Conservation (phyloP, 2,888 invertebrate genomes). For the Agriopis marginaria region DNA sequence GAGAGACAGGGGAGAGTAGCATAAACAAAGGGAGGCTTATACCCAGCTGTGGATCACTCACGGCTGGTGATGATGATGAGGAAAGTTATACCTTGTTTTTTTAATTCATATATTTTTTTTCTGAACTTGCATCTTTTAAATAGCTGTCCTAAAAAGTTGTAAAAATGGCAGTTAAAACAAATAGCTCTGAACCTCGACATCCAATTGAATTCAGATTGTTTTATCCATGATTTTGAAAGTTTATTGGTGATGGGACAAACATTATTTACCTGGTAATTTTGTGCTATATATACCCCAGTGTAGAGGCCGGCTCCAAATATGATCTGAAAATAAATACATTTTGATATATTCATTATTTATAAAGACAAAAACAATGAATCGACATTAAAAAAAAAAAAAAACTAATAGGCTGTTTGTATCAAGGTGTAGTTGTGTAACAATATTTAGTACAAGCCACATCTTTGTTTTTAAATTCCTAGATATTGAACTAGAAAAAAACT, state of each 20-base stretch:
- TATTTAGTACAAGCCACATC: neutral
- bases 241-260: conserved; percentile 16
- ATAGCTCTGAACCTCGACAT: too few relatives aligned
- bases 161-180: too few relatives aligned
- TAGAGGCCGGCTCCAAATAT: conserved; percentile 90
- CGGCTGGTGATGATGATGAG: too few relatives aligned
- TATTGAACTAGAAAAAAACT: neutral
- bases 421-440: neutral
- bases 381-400: neutral
- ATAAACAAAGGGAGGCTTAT: too few relatives aligned
- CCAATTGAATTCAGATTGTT: too few relatives aligned
- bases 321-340: conserved; percentile 82
- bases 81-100: too few relatives aligned
- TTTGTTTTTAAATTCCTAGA: neutral
- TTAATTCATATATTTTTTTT: too few relatives aligned
- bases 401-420: neutral
- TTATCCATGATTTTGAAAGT: neutral
- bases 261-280: conserved; percentile 90
- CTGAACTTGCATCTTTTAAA: too few relatives aligned
- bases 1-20: too few relatives aligned
- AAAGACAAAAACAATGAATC: neutral
- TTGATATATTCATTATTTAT: conserved; percentile 1
- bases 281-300: conserved; percentile 90
- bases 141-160: too few relatives aligned
- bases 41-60: too few relatives aligned